Evolutionary conservation across 1,140 invertebrate species (phyloP), one percentile per base, ranked within the genome.

Genomic region (Melitaea cinxia): DNA sequence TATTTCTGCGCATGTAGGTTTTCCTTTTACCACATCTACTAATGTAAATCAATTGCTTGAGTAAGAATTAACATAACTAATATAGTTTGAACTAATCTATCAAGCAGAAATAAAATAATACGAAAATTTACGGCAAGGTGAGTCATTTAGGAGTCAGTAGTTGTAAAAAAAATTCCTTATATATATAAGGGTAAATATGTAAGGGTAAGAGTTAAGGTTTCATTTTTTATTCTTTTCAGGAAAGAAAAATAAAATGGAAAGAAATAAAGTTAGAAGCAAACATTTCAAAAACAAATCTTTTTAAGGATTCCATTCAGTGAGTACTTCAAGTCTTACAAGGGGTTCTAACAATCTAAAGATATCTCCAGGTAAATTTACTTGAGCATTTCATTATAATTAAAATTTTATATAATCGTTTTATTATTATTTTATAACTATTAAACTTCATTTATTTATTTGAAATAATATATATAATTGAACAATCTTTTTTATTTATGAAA

Each of bases 241-340:
- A 37, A 1, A 37, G 45, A 19, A 4, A 47, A 47, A 47, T 47
- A 47, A 47, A 24, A 47, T 21, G 45, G 45, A 47, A 15, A 47
- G 12, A 47, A 23, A 47, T 47, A 21, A 37, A 37, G 35, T 47
- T 47, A 4, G 21, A 24, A 47, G 17, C 17, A 47, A 47, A 19
- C 17, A 47, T 47, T 47, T 47, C 45, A 47, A 47, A 15, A 47
- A 47, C 45, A 47, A 47, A 47, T 19, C 45, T 47, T 47, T 47
- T 47, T 47, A 23, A 47, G 45, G 12, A 47, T 47, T 47, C 14
- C 45, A 47, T 47, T 24, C 45, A 12, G 45, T 21, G 21, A 47
- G 45, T 47, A 47, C 45, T 47, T 24, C 9, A 21, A 15, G 17
- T 47, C 45, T 12, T 19, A 9, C 17, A 47, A 24, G 45, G 45